phyloP scores from a whole-genome alignment of 2,113 vertebrate species.

The Albula goreensis region DNA sequence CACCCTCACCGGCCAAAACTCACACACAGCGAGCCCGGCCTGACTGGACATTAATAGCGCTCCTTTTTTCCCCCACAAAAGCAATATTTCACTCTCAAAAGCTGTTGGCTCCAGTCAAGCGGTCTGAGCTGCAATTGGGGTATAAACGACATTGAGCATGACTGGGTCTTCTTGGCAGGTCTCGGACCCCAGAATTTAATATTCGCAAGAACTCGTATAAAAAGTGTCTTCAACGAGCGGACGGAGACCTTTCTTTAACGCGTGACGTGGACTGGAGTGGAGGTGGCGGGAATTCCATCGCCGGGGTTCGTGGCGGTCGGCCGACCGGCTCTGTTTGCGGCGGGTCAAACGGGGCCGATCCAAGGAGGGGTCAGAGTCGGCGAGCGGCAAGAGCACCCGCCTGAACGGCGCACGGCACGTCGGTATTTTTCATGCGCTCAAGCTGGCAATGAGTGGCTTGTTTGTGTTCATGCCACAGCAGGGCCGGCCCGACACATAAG shows the following conservation, averaged over 20 bases:
- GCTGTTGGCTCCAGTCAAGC: conserved; percentile 9
- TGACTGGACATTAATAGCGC: conserved; percentile 32
- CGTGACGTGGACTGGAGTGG: background rate
- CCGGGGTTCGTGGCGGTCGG: conserved; percentile 17
- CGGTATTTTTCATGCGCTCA: no score
- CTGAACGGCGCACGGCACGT: background rate
- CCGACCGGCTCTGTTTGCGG: conserved; percentile 42
- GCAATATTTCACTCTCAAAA: conserved; percentile 23
- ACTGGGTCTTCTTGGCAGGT: conserved; percentile 12
- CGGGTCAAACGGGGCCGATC: background rate
- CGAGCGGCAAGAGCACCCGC: background rate
- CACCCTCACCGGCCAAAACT: conserved; percentile 44
- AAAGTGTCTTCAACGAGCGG: background rate
- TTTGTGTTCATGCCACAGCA: no score
- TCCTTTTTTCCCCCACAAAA: conserved; percentile 18
- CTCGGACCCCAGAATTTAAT: background rate
- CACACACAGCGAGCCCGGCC: conserved; percentile 30
- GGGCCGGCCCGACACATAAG: no score
- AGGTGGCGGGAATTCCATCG: background rate
- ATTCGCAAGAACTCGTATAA: background rate
- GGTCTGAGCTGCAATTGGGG: background rate
- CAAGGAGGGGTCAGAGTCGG: background rate
- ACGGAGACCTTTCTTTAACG: background rate
- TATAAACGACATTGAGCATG: conserved; percentile 19
- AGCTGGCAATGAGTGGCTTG: no score